phyloP scores from a whole-genome alignment of 2,888 invertebrate species.

The Rhogogaster chlorosoma region DNA sequence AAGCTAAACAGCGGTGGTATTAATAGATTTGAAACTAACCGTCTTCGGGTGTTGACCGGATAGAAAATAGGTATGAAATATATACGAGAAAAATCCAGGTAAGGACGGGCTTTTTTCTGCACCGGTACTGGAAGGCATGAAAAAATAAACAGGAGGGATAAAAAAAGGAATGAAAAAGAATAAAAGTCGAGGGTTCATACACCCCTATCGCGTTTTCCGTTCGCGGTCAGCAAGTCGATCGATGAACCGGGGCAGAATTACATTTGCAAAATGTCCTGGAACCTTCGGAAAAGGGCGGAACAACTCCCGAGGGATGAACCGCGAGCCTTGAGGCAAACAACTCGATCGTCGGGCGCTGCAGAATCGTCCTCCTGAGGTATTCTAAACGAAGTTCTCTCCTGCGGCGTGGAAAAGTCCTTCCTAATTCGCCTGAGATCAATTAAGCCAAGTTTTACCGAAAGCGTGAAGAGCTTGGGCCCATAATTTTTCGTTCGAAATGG shows the following conservation, averaged over 20 bases:
- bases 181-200: neutral
- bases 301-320: constrained; percentile 34
- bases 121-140: neutral
- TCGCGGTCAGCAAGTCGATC: constrained; percentile 25
- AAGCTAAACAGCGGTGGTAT: neutral
- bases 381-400: neutral
- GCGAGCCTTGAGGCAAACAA: constrained; percentile 34
- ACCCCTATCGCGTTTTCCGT: constrained; percentile 23
- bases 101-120: neutral
- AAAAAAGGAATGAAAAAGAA: no score
- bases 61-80: neutral
- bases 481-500: neutral
- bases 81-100: neutral
- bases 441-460: neutral
- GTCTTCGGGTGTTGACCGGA: neutral
- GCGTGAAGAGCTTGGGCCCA: neutral
- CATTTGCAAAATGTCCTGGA: constrained; percentile 43
- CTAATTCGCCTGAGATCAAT: neutral
- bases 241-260: constrained; percentile 35
- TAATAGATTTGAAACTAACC: neutral
- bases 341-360: constrained; percentile 5
- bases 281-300: constrained; percentile 44
- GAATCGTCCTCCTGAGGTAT: neutral
- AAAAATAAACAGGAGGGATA: neutral
- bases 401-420: neutral